Conservation (phyloP, 2,797 vertebrate species). For the Melanotaenia pygmaea region DNA sequence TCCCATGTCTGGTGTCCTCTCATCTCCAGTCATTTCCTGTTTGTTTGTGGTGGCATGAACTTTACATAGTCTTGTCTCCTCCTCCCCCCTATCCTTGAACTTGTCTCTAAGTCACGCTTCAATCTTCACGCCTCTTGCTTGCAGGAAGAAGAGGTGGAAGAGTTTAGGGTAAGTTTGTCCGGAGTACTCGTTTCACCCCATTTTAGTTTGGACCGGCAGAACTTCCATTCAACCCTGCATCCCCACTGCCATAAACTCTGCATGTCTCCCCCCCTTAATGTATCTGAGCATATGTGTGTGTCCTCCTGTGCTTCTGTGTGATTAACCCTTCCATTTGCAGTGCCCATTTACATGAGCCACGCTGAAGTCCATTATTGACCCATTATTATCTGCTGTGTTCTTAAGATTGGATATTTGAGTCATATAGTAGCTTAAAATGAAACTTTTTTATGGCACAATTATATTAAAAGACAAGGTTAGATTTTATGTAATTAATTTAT, state of each 20-base stretch:
- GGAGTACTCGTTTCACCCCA: constrained; percentile 50
- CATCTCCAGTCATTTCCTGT: constrained; percentile 70
- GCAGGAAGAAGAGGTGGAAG: constrained; percentile 99
- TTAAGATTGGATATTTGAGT: constrained; percentile 55
- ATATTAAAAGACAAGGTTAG: neutral
- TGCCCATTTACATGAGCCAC: constrained; percentile 46
- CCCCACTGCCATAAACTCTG: constrained; percentile 65
- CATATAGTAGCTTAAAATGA: constrained; percentile 56
- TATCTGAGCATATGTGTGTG: constrained; percentile 24
- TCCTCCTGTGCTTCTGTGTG: constrained; percentile 59
- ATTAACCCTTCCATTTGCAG: constrained; percentile 69
- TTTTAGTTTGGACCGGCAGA: constrained; percentile 54
- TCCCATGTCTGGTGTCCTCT: constrained; percentile 63
- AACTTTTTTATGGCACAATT: neutral
- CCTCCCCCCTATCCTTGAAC: constrained; percentile 52
- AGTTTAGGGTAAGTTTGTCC: constrained; percentile 98
- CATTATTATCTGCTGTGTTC: constrained; percentile 46
- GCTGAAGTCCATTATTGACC: constrained; percentile 47
- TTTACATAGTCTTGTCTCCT: constrained; percentile 69
- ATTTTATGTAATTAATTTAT: neutral
- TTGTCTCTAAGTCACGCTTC: constrained; percentile 91
- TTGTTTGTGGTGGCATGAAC: constrained; percentile 74
- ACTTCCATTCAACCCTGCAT: constrained; percentile 77
- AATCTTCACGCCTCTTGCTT: constrained; percentile 97
- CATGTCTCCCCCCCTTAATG: constrained; percentile 55